phyloP scores from a whole-genome alignment of 2,888 invertebrate species.

The Nomada goodeniana region DNA sequence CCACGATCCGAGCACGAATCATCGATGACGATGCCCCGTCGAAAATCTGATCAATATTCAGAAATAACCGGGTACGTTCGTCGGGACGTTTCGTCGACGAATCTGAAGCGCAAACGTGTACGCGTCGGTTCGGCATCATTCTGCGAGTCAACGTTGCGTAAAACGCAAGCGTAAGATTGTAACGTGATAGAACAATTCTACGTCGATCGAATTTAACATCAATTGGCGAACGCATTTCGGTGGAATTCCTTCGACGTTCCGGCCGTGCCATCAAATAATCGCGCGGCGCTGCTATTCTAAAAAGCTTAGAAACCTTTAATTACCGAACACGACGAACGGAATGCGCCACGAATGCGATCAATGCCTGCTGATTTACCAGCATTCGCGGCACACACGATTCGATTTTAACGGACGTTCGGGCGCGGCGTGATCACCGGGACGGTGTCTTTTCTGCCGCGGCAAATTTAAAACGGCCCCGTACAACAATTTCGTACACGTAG shows the following conservation, averaged over 20 bases:
- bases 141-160: not conserved
- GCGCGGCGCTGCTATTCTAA: not conserved
- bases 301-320: not conserved
- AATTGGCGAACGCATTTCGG: not conserved
- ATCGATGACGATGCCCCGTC: not conserved
- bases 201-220: not conserved
- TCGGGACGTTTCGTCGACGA: not conserved
- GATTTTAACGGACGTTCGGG: not conserved
- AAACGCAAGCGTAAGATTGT: not conserved
- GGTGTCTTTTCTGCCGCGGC: not conserved
- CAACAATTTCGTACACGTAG: conserved; percentile 16
- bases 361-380: not conserved
- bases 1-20: not conserved
- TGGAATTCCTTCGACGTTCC: not conserved
- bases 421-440: not conserved
- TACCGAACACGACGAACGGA: not conserved
- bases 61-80: not conserved
- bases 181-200: not conserved
- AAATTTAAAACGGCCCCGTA: not conserved
- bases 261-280: not conserved
- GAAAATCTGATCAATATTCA: not conserved
- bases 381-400: not conserved
- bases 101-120: not conserved
- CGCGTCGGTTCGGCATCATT: not conserved
- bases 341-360: not conserved